Conservation (phyloP, 2,888 invertebrate genomes). For the Andrena camellia region DNA sequence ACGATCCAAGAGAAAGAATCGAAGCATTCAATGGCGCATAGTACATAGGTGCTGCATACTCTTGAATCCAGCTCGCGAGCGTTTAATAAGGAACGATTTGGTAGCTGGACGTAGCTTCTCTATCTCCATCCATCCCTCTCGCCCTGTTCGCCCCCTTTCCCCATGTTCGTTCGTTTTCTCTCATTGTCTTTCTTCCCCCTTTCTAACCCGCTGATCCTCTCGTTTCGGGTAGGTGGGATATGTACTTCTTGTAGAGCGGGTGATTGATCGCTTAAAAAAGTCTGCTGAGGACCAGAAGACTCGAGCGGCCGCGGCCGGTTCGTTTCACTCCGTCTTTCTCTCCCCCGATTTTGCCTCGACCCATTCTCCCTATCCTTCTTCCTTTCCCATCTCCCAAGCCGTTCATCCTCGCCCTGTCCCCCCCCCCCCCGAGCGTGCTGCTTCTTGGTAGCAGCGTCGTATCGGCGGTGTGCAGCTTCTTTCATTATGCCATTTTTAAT, state of each 20-base stretch:
- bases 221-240: slow-evolving; percentile 78
- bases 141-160: neutral
- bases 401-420: slow-evolving; percentile 32
- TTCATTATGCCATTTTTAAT: slow-evolving; percentile 84
- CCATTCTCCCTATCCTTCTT: slow-evolving; percentile 21
- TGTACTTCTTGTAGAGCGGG: slow-evolving; percentile 79
- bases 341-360: slow-evolving; percentile 11
- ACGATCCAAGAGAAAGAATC: too few relatives aligned
- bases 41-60: slow-evolving; percentile 17
- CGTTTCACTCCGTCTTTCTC: slow-evolving; percentile 42
- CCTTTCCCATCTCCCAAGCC: slow-evolving; percentile 27
- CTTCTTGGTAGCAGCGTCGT: slow-evolving; percentile 78
- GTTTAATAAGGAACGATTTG: slow-evolving; percentile 74
- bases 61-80: slow-evolving; percentile 57
- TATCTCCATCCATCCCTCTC: slow-evolving; percentile 30
- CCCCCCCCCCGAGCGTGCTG: slow-evolving; percentile 3
- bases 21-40: slow-evolving; percentile 52
- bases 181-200: slow-evolving; percentile 42
- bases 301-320: slow-evolving; percentile 34
- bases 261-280: slow-evolving; percentile 83
- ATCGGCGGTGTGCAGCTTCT: slow-evolving; percentile 74
- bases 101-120: slow-evolving; percentile 48
- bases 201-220: slow-evolving; percentile 54
- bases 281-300: slow-evolving; percentile 60
- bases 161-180: slow-evolving; percentile 42